A percentile compares a stretch with the other conserved stretches of the same genome.
Conservation (phyloP, 2,113 vertebrate species). For the Mustela nigripes region DNA sequence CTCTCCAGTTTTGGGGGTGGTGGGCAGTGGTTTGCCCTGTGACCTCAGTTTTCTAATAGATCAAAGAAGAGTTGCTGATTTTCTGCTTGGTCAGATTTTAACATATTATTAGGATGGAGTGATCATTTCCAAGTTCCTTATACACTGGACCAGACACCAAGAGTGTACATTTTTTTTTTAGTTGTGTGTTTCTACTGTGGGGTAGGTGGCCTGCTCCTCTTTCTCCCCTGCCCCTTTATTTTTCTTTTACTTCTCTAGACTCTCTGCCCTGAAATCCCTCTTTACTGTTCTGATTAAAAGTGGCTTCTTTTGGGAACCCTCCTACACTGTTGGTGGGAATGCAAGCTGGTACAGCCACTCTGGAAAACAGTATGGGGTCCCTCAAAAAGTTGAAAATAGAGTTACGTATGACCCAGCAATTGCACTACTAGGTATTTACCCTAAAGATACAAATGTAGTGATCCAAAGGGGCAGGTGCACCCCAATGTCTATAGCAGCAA, state of each 20-base stretch:
- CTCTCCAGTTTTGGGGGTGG: background rate
- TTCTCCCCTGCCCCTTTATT: background rate
- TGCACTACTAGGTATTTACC: too few species aligned
- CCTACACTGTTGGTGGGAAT: too few species aligned
- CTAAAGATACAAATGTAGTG: too few species aligned
- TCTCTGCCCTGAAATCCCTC: constrained; percentile 5
- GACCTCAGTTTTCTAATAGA: background rate
- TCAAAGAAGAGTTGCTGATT: background rate
- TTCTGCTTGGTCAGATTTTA: constrained; percentile 22
- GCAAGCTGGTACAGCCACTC: too few species aligned
- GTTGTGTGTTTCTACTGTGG: background rate
- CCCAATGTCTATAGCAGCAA: too few species aligned
- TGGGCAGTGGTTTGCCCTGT: background rate
- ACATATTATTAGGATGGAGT: background rate
- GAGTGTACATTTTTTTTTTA: background rate
- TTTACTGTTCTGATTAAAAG: constrained; percentile 63
- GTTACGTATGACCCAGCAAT: too few species aligned
- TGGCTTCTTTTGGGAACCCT: background rate
- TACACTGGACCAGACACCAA: background rate
- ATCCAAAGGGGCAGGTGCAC: too few species aligned
- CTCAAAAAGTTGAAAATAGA: too few species aligned
- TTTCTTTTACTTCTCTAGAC: background rate
- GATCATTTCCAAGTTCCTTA: background rate
- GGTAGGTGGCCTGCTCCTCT: background rate
- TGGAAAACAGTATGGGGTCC: too few species aligned